A percentile compares a stretch with the other conserved stretches of the same genome.
These are phyloP conservation scores for Manacus vitellinus DNA, from an alignment of 2,113 vertebrate genomes.

Conservation along the genomic window DNA sequence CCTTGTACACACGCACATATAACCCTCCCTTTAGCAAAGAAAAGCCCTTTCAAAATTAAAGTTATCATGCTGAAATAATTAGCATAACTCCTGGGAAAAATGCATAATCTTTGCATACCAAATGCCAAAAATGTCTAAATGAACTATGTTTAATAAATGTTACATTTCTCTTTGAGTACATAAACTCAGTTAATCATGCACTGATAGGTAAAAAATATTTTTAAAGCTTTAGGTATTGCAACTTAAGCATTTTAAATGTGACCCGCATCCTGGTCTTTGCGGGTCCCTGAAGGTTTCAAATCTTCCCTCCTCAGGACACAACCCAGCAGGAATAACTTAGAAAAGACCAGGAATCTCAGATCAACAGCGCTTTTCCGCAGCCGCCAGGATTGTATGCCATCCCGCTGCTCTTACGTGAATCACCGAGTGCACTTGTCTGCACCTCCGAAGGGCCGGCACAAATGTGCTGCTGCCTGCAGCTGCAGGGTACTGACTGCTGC, in stretches of 20 bases:
- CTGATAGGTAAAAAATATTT: background rate
- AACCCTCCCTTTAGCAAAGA: background rate
- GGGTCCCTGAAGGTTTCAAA: background rate
- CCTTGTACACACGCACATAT: background rate
- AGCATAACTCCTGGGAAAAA: conserved; percentile 41
- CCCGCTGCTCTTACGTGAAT: background rate
- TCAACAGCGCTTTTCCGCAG: background rate
- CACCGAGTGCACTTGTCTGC: rapidly evolving
- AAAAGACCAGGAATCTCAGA: background rate
- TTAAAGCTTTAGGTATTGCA: background rate
- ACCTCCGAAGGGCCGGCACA: rapidly evolving
- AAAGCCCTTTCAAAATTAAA: conserved; percentile 12
- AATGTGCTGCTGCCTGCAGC: background rate
- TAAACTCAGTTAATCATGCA: background rate
- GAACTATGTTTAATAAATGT: conserved; percentile 34
- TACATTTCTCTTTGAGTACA: background rate
- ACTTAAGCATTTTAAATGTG: background rate
- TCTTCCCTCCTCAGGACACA: rapidly evolving
- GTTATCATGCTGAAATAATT: conserved; percentile 45
- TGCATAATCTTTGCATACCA: conserved; percentile 23
- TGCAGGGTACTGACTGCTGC: rapidly evolving
- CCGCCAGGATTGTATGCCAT: background rate
- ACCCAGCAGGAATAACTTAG: background rate
- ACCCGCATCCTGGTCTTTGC: background rate
- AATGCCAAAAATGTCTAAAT: conserved; percentile 48